Conservation (phyloP, 2,797 vertebrate species). For the Chaunax sp. region DNA sequence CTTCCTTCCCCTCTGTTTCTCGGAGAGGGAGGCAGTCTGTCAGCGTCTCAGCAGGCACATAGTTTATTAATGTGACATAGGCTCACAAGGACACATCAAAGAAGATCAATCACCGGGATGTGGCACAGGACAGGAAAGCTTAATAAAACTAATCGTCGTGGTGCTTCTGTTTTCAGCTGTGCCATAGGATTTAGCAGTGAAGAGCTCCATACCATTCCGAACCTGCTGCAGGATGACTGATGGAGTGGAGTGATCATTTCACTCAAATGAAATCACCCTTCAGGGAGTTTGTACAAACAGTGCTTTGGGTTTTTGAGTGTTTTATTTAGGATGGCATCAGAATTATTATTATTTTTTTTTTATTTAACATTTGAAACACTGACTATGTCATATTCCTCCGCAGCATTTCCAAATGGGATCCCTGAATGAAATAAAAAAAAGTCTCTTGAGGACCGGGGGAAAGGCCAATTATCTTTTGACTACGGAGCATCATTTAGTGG, state of each 20-base stretch:
- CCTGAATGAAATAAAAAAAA: too few relatives aligned
- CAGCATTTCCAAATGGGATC: too few relatives aligned
- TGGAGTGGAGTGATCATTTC: constrained; percentile 34
- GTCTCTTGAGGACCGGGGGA: too few relatives aligned
- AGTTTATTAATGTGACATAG: constrained; percentile 81
- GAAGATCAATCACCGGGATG: constrained; percentile 72
- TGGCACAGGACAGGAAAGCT: constrained; percentile 64
- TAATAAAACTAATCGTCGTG: constrained; percentile 77
- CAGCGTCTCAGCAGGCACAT: constrained; percentile 70
- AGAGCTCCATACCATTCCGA: constrained; percentile 27
- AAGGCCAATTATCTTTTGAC: constrained; percentile 16
- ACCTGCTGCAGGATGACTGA: constrained; percentile 46
- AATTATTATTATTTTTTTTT: too few relatives aligned
- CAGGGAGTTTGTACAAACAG: constrained; percentile 26
- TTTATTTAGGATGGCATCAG: not conserved
- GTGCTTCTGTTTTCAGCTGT: constrained; percentile 39
- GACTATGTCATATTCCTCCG: too few relatives aligned
- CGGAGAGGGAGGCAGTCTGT: constrained; percentile 64
- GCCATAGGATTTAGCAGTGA: constrained; percentile 51
- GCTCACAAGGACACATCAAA: constrained; percentile 81
- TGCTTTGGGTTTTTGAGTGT: constrained; percentile 10
- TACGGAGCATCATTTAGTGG: constrained; percentile 12
- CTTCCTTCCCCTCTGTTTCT: constrained; percentile 44
- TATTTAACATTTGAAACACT: too few relatives aligned
- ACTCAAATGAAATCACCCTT: constrained; percentile 37